Percentiles rank a stretch among this genome's conserved stretches.
These are phyloP conservation scores for Morinoia aosen DNA, from an alignment of 2,888 invertebrate genomes.

Conservation along the genomic window DNA sequence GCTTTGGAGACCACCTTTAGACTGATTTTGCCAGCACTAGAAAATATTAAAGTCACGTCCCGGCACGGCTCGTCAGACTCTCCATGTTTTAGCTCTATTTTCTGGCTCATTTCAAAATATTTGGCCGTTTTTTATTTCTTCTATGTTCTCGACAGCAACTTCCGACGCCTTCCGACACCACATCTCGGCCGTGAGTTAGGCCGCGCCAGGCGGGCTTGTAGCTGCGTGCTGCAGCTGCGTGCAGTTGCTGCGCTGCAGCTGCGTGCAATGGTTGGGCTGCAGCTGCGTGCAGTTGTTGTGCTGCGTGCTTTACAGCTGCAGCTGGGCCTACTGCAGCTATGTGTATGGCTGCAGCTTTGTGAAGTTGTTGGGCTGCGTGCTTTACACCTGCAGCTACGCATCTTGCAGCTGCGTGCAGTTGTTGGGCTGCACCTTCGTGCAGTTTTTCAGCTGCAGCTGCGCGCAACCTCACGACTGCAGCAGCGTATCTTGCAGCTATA, in stretches of 20 bases:
- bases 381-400: too few species aligned
- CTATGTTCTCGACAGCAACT: constrained; percentile 14
- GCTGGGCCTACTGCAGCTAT: too few species aligned
- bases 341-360: too few species aligned
- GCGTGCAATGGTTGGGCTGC: neutral
- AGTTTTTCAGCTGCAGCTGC: neutral
- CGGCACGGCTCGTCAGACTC: neutral
- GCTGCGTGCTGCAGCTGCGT: neutral
- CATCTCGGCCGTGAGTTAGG: neutral
- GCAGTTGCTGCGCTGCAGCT: neutral
- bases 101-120: constrained; percentile 23
- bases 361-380: too few species aligned
- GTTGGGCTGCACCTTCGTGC: neutral
- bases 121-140: constrained; percentile 6
- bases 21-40: neutral
- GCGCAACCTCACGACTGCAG: neutral
- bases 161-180: neutral
- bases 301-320: too few species aligned
- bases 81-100: constrained; percentile 12
- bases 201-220: neutral
- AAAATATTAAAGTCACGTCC: neutral
- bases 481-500: too few species aligned
- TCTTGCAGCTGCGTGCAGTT: neutral
- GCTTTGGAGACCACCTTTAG: neutral
- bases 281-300: neutral